A percentile compares a stretch with the other conserved stretches of the same genome.
These are phyloP conservation scores for Galleria mellonella DNA, from an alignment of 1,140 invertebrate species.

Conservation along the genomic window DNA sequence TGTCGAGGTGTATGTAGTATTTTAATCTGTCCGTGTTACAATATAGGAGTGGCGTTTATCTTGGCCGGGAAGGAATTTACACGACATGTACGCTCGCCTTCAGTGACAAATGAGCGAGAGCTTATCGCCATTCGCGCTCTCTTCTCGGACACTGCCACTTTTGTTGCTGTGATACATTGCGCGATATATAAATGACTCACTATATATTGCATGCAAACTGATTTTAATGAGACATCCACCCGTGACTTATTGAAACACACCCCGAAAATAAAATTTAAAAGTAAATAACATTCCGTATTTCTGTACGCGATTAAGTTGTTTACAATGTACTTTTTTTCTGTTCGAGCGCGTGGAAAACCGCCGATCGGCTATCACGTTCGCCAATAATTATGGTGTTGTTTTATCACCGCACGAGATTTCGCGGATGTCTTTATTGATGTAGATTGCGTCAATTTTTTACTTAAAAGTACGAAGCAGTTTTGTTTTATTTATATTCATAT, in stretches of 20 bases:
- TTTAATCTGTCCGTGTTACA: slow-evolving; percentile 44
- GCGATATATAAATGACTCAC: slow-evolving; percentile 5
- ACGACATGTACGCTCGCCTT: slow-evolving; percentile 42
- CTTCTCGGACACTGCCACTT: slow-evolving; percentile 29
- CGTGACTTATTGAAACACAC: slow-evolving; percentile 18
- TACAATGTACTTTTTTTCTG: slow-evolving; percentile 13
- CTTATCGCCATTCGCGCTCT: slow-evolving; percentile 39
- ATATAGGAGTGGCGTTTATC: slow-evolving; percentile 55
- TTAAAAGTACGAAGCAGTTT: slow-evolving; percentile 6
- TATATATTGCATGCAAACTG: slow-evolving; percentile 9
- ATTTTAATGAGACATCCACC: slow-evolving; percentile 28
- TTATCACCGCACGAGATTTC: slow-evolving; percentile 33
- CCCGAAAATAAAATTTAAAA: slow-evolving; percentile 8
- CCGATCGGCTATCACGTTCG: slow-evolving; percentile 16
- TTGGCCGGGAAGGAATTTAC: slow-evolving; percentile 55
- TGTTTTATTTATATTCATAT: slow-evolving; percentile 3
- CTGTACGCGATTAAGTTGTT: slow-evolving; percentile 14
- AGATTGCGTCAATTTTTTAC: slow-evolving; percentile 18
- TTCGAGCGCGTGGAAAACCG: slow-evolving; percentile 14
- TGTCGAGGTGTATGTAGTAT: slow-evolving; percentile 23
- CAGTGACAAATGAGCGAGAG: slow-evolving; percentile 61
- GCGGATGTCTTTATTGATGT: slow-evolving; percentile 34
- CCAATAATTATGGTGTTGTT: slow-evolving; percentile 29
- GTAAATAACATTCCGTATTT: slow-evolving; percentile 1
- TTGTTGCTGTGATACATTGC: slow-evolving; percentile 9